Evolutionary conservation across 1,140 invertebrate genomes (phyloP), one percentile per base, ranked within the genome.

Genomic region (Bacillus rossius): DNA sequence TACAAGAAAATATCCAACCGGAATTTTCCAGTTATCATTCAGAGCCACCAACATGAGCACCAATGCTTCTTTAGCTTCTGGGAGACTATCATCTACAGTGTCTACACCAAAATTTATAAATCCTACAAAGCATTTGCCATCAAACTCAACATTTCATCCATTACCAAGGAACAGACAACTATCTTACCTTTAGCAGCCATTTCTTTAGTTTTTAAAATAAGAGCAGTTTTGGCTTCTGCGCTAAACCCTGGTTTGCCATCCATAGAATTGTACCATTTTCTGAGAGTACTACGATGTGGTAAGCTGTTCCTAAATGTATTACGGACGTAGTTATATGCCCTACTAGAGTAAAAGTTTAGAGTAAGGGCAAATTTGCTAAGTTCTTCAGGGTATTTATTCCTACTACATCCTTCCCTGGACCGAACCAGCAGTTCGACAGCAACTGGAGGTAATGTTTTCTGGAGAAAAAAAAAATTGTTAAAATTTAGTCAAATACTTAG

Each of bases 11-110:
- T 52, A 52, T 3, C 54, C 22, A 40, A 57, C 38, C 7, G 54
- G 60, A 17, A 63, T 55, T 68, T 73, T 70, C 62, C 66, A 73
- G 40, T 58, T 57, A 16, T 59, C 42, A 56, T 72, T 73, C 20
- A 74, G 29, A 7, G 20, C 53, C 48, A 67, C 65, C 3, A 71
- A 14, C 61, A 73, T 65, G 64, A 75, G 69, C 1, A 71, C 69
- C 25, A 73, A 52, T 14, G 64, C 69, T 57, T 72, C 69, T 57
- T 64, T 71, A n/a, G 72, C 70, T 58, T 63, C 34, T 29, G 59
- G 43, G 34, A 66, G 20, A 51, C 47, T 17, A 61, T 73, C 68
- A 19, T 55, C 34, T 16, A 51, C 40, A 16, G 64, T 50, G 10
- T 55, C 61, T 37, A 29, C 55, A n/a, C 63, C 63, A 16, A 59